Conservation (phyloP, 2,797 vertebrate genomes). For the Acomys russatus region DNA sequence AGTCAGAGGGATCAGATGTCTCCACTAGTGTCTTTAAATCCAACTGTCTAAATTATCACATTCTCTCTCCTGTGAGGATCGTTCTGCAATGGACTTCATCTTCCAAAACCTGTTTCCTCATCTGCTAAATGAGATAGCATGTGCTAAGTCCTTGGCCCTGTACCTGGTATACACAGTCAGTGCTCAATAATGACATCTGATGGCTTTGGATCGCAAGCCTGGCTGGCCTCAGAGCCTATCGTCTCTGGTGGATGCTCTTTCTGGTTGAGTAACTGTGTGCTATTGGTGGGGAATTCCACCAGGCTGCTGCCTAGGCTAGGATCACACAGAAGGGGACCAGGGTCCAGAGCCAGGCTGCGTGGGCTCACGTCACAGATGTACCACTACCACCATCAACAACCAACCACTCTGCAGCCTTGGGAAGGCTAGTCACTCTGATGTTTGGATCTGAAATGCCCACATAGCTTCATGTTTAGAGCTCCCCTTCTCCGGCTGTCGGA, state of each 20-base stretch:
- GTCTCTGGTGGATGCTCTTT: neutral
- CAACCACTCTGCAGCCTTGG: neutral
- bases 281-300: neutral
- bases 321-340: neutral
- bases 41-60: neutral
- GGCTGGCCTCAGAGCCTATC: neutral
- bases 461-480: neutral
- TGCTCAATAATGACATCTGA: neutral
- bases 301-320: neutral
- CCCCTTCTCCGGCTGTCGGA: neutral
- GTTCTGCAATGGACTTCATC: fast-evolving
- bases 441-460: neutral
- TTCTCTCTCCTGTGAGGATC: neutral
- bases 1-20: neutral
- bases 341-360: neutral
- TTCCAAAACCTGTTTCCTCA: neutral
- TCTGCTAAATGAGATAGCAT: neutral
- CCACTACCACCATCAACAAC: neutral
- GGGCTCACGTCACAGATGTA: neutral
- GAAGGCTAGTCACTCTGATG: neutral
- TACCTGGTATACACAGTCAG: neutral
- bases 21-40: neutral
- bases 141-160: neutral
- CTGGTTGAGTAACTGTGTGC: neutral
- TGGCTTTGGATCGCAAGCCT: too few species aligned